phyloP scores from a whole-genome alignment of 2,797 vertebrate species.

The Buceros bicornis region DNA sequence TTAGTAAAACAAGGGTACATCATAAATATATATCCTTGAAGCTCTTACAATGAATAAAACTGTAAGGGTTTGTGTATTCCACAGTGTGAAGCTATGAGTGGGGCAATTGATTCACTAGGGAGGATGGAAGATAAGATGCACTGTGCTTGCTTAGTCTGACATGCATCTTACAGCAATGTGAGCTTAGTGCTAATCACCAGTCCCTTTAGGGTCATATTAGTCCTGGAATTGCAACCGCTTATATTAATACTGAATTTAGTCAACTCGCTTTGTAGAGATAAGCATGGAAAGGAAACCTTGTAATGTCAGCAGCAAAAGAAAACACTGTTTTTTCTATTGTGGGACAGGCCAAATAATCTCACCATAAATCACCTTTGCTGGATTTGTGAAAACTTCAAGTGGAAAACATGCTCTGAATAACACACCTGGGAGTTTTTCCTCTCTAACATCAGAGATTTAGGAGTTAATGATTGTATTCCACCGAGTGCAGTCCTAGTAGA shows the following conservation, averaged over 20 bases:
- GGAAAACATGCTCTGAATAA: background rate
- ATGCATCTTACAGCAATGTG: background rate
- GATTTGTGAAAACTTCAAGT: background rate
- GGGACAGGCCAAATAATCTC: background rate
- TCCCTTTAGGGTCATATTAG: background rate
- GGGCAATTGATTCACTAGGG: background rate
- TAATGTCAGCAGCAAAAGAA: background rate
- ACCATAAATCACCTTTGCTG: background rate
- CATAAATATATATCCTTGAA: background rate
- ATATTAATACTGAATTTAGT: background rate
- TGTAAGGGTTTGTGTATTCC: background rate
- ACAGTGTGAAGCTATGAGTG: background rate
- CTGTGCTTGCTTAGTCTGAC: background rate
- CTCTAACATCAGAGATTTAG: background rate
- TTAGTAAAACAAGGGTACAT: background rate
- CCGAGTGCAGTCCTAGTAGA: background rate
- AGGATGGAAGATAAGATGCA: background rate
- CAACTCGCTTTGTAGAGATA: background rate
- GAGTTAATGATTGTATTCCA: background rate
- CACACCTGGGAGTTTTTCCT: background rate
- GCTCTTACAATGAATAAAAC: background rate
- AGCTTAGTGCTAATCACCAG: background rate
- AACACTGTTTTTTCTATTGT: background rate
- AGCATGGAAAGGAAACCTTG: background rate
- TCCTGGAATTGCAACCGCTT: background rate